A percentile compares a stretch with the other conserved stretches of the same genome.
Evolutionary conservation across 23 tunicate genomes (phyloP).

Genomic region (Botrylloides violaceus): DNA sequence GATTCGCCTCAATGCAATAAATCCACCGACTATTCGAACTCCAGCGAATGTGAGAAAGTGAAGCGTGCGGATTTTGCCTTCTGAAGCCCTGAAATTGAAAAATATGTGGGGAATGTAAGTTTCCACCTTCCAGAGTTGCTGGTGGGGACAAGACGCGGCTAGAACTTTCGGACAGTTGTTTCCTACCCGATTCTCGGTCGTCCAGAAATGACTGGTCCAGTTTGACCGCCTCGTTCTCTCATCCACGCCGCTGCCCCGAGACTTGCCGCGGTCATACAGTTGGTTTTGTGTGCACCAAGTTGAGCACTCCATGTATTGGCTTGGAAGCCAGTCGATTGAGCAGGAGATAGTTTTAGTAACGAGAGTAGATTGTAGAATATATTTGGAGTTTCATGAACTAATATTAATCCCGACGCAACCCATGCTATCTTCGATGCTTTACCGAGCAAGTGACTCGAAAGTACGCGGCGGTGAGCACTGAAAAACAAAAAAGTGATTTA

Average conservation of each 20-base stretch:
- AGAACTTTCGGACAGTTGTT: neutral
- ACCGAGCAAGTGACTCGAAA: constrained; percentile 68
- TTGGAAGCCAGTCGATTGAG: constrained; percentile 17
- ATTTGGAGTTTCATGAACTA: constrained; percentile 55
- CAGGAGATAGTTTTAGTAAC: constrained; percentile 30
- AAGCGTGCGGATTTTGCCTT: constrained; percentile 21
- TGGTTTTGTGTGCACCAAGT: neutral
- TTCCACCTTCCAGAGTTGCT: no score
- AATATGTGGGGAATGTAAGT: neutral
- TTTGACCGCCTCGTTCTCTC: constrained; percentile 45
- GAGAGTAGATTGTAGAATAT: constrained; percentile 35
- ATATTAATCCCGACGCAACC: constrained; percentile 32
- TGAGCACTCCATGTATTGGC: constrained; percentile 27
- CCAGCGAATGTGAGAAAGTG: constrained; percentile 53
- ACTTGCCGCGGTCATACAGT: constrained; percentile 27
- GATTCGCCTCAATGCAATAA: constrained; percentile 31
- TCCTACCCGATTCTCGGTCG: neutral
- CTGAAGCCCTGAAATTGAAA: constrained; percentile 6
- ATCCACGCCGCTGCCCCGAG: constrained; percentile 76
- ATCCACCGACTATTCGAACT: constrained; percentile 49
- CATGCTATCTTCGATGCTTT: constrained; percentile 58
- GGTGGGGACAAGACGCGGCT: neutral
- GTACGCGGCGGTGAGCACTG: constrained; percentile 53
- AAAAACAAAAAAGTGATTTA: no score
- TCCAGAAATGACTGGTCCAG: constrained; percentile 21